phyloP scores from a whole-genome alignment of 2,888 invertebrate genomes.

The Eulithis prunata region DNA sequence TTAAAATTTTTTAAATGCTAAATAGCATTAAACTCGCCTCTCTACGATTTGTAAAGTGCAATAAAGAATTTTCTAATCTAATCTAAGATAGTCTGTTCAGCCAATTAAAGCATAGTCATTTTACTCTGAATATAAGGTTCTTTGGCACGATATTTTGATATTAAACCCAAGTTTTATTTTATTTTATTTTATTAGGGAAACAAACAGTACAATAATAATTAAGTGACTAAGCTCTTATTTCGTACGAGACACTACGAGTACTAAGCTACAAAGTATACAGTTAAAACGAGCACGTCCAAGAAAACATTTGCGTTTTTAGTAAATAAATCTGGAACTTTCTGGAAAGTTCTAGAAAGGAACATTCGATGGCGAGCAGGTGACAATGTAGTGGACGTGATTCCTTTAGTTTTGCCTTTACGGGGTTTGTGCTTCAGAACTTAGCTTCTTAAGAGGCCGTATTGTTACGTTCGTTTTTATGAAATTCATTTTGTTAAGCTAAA shows the following conservation, averaged over 20 bases:
- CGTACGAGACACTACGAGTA: neutral
- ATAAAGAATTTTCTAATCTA: too few species aligned
- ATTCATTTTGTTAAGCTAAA: too few species aligned
- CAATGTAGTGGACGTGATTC: slow-evolving; percentile 55
- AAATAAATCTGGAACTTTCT: slow-evolving; percentile 42
- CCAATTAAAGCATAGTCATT: too few species aligned
- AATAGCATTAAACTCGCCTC: too few species aligned
- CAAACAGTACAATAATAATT: too few species aligned
- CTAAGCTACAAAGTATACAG: slow-evolving; percentile 19
- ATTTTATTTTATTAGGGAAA: too few species aligned
- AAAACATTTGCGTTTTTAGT: slow-evolving; percentile 36
- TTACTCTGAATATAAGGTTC: too few species aligned
- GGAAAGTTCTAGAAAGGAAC: slow-evolving; percentile 42
- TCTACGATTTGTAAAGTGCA: too few species aligned
- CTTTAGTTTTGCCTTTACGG: slow-evolving; percentile 52
- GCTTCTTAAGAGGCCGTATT: neutral
- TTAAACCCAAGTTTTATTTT: neutral
- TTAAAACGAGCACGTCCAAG: slow-evolving; percentile 26
- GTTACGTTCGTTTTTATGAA: too few species aligned
- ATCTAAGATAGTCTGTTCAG: too few species aligned
- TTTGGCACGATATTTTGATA: neutral
- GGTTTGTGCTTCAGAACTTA: neutral
- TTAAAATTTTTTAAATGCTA: too few species aligned
- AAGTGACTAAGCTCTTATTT: neutral
- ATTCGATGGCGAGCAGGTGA: slow-evolving; percentile 60